A percentile compares a stretch with the other conserved stretches of the same genome.
Conservation (phyloP, 2,797 vertebrate genomes). For the Vultur gryphus region DNA sequence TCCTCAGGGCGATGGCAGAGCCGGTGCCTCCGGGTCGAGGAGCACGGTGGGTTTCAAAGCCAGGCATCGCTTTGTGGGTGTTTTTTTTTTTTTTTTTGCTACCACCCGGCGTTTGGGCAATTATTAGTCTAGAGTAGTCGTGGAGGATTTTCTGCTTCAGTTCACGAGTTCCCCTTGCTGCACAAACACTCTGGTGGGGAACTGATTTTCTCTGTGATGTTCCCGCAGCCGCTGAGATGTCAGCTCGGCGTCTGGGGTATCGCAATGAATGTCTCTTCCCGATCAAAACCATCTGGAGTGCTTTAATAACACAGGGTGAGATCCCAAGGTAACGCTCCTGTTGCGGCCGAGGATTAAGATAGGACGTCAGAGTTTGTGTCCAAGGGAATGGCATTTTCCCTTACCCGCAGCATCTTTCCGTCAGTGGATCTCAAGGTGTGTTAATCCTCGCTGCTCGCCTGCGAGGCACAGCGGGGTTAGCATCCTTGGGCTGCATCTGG, state of each 20-base stretch:
- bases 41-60: not conserved
- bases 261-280: conserved; percentile 4
- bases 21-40: not conserved
- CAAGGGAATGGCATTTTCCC: not conserved
- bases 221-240: conserved; percentile 9
- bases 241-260: conserved; percentile 21
- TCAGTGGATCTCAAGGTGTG: not conserved
- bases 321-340: not conserved
- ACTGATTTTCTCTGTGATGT: conserved; percentile 49
- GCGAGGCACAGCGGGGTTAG: not conserved
- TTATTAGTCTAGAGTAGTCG: conserved; percentile 52
- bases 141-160: conserved; percentile 50
- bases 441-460: not conserved
- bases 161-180: conserved; percentile 42
- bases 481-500: not conserved
- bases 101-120: conserved; percentile 12
- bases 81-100: not conserved
- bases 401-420: not conserved
- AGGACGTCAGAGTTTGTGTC: not conserved
- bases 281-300: conserved; percentile 47
- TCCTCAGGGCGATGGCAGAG: not conserved
- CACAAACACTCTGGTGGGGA: conserved; percentile 48
- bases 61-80: not conserved
- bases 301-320: conserved; percentile 18
- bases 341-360: not conserved